phyloP scores from a whole-genome alignment of 35 echinoderm and acorn worm species.

The Anneissia japonica region DNA sequence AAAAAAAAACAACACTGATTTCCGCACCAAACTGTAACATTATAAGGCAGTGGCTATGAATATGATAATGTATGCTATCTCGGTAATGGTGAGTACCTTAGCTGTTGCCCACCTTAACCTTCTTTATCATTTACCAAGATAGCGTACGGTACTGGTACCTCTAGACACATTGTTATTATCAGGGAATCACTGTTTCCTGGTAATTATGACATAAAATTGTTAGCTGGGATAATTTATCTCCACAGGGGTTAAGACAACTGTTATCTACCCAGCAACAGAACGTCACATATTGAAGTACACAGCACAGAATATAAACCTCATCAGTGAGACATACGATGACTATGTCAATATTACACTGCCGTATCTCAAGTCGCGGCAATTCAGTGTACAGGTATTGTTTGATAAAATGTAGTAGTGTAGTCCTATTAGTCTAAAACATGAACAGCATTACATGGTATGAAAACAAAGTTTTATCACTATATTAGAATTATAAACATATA shows the following conservation, averaged over 20 bases:
- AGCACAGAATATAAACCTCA: conserved; percentile 42
- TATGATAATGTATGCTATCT: no score
- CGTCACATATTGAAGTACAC: conserved; percentile 88
- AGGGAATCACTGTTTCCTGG: not conserved
- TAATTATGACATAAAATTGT: not conserved
- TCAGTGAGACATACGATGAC: conserved; percentile 63
- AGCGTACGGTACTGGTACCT: not conserved
- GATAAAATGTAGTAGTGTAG: no score
- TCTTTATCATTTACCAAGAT: not conserved
- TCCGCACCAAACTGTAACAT: no score
- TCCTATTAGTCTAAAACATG: no score
- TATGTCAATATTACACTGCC: conserved; percentile 88
- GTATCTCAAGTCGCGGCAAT: conserved; percentile 64
- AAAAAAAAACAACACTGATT: no score
- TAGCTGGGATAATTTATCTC: not conserved
- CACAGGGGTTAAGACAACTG: conserved; percentile 77
- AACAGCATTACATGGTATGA: no score
- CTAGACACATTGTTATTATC: not conserved
- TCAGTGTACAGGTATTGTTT: conserved; percentile 82
- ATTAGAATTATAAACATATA: not conserved
- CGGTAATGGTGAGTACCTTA: no score
- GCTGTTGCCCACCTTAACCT: not conserved
- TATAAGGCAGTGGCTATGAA: no score
- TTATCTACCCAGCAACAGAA: conserved; percentile 92
- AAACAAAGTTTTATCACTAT: no score